These are phyloP conservation scores for Bugula neritina DNA, from an alignment of 2,888 invertebrate species.

Conservation along the genomic window DNA sequence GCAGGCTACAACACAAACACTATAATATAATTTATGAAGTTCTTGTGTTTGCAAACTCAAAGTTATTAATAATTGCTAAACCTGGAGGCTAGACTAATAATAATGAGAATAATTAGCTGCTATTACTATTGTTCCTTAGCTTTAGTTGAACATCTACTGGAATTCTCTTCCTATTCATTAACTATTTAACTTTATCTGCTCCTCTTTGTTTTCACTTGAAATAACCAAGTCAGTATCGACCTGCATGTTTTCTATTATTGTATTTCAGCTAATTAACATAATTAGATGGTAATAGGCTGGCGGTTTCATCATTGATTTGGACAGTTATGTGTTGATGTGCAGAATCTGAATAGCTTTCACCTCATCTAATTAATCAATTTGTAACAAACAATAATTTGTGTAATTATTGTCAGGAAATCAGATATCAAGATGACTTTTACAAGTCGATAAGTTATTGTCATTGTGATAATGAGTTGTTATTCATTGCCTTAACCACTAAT, in stretches of 20 bases:
- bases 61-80: neutral
- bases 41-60: neutral
- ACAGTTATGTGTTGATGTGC: neutral
- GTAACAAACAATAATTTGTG: too few species aligned
- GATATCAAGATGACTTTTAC: too few species aligned
- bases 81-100: neutral
- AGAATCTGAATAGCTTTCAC: neutral
- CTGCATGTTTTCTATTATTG: neutral
- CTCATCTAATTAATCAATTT: neutral
- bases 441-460: too few species aligned
- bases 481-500: too few species aligned
- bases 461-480: too few species aligned
- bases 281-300: conserved; percentile 18
- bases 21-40: too few species aligned
- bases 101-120: neutral
- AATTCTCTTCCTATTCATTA: neutral
- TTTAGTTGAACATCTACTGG: neutral
- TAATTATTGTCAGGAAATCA: too few species aligned
- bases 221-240: conserved; percentile 16
- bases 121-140: neutral
- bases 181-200: neutral
- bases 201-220: neutral
- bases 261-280: conserved; percentile 19
- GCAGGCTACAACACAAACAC: too few species aligned
- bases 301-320: neutral